A percentile compares a stretch with the other conserved stretches of the same genome.
These are phyloP conservation scores for Theocolax elegans DNA, from an alignment of 1,140 invertebrate species.

Conservation along the genomic window DNA sequence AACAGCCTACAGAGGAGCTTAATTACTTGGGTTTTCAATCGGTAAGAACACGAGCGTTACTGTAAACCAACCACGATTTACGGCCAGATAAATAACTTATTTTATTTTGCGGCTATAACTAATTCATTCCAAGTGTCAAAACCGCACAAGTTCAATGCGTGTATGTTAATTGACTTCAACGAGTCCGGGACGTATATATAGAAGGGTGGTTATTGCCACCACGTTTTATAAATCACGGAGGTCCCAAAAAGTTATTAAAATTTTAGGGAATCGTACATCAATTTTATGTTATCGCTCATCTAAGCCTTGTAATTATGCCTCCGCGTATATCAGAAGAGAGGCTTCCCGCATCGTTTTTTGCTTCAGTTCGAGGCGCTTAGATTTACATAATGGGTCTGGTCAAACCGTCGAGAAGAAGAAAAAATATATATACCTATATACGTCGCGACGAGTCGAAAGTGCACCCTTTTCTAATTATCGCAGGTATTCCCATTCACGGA, in stretches of 20 bases:
- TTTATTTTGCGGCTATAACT: neutral
- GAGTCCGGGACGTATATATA: too few species aligned
- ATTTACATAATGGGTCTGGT: constrained; percentile 24
- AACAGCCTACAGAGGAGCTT: neutral
- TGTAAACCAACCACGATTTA: neutral
- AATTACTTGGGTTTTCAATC: neutral
- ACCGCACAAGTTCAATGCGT: neutral
- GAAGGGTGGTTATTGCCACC: too few species aligned
- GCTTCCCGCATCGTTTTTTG: neutral
- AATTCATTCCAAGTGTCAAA: too few species aligned
- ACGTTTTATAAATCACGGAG: constrained; percentile 6
- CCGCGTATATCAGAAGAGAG: too few species aligned
- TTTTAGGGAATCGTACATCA: neutral
- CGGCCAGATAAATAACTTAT: neutral
- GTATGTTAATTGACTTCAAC: neutral
- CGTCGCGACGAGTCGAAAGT: neutral
- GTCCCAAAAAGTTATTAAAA: neutral
- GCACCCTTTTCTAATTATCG: constrained; percentile 32
- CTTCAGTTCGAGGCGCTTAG: neutral
- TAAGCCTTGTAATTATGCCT: constrained; percentile 10
- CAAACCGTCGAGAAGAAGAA: neutral
- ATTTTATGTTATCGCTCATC: neutral
- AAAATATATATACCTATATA: neutral
- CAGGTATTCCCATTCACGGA: neutral
- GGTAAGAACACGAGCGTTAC: neutral